Conservation (phyloP, 2,113 vertebrate species). For the Pedetes capensis region DNA sequence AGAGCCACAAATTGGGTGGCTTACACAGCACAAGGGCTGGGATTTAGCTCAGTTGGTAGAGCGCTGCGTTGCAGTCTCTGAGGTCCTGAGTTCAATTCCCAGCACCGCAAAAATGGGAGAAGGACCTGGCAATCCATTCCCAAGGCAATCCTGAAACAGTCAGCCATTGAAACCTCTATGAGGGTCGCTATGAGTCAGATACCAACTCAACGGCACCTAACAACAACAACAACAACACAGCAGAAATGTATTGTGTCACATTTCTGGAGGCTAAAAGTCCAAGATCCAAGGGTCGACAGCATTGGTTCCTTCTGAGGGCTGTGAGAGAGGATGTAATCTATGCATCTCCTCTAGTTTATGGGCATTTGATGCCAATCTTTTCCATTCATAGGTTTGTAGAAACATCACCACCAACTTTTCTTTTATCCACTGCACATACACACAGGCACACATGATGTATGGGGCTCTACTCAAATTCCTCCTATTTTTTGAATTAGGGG, state of each 20-base stretch:
- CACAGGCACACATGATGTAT: accelerated
- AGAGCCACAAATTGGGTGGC: background rate
- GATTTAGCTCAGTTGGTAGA: no score
- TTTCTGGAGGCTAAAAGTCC: background rate
- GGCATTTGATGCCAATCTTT: background rate
- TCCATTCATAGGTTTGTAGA: background rate
- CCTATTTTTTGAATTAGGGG: background rate
- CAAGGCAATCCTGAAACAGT: no score
- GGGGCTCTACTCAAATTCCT: background rate
- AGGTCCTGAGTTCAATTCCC: no score
- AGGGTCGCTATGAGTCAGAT: no score
- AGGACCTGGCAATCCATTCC: no score
- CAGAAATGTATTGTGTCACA: background rate
- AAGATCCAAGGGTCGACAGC: background rate
- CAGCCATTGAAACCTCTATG: no score
- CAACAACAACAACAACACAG: no score
- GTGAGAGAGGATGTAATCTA: background rate
- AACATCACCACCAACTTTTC: background rate
- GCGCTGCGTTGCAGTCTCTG: no score
- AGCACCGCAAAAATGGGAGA: no score
- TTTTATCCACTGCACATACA: background rate
- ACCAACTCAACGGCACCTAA: no score
- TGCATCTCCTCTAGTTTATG: background rate
- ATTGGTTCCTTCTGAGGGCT: background rate
- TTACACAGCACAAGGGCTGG: no score